A percentile compares a stretch with the other conserved stretches of the same genome.
These are phyloP conservation scores for Leptinotarsa lineolata DNA, from an alignment of 1,140 invertebrate genomes.

Conservation along the genomic window DNA sequence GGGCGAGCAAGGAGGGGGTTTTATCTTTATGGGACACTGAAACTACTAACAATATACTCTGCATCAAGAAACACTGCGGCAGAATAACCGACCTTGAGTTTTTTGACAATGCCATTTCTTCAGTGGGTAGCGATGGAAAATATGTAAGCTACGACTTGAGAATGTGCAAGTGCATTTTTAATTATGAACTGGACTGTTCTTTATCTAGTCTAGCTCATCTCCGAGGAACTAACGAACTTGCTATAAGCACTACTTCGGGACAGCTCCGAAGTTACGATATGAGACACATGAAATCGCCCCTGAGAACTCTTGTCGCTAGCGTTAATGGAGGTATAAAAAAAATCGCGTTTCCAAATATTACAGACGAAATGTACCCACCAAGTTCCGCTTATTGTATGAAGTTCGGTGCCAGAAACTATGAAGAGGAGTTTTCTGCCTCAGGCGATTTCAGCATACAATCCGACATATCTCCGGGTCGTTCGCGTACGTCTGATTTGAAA, in stretches of 20 bases:
- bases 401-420: conserved; percentile 11
- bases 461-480: conserved; percentile 1
- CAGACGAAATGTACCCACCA: not conserved
- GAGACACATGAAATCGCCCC: conserved; percentile 36
- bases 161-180: conserved; percentile 27
- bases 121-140: conserved; percentile 39
- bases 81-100: conserved; percentile 42
- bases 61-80: conserved; percentile 29
- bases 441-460: conserved; percentile 33
- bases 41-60: conserved; percentile 33
- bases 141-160: conserved; percentile 42
- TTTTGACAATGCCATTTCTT: conserved; percentile 36
- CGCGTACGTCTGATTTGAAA: not conserved
- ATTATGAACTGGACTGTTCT: conserved; percentile 33
- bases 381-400: conserved; percentile 2
- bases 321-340: conserved; percentile 31
- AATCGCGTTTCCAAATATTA: conserved; percentile 27
- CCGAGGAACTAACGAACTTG: conserved; percentile 39
- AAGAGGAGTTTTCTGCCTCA: conserved; percentile 33
- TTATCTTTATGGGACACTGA: conserved; percentile 44
- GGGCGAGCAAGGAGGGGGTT: conserved; percentile 39
- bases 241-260: conserved; percentile 38
- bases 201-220: conserved; percentile 41
- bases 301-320: conserved; percentile 32
- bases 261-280: conserved; percentile 44